Evolutionary conservation across 2,888 invertebrate species (phyloP).

Genomic region (Willowsia nigromaculata): DNA sequence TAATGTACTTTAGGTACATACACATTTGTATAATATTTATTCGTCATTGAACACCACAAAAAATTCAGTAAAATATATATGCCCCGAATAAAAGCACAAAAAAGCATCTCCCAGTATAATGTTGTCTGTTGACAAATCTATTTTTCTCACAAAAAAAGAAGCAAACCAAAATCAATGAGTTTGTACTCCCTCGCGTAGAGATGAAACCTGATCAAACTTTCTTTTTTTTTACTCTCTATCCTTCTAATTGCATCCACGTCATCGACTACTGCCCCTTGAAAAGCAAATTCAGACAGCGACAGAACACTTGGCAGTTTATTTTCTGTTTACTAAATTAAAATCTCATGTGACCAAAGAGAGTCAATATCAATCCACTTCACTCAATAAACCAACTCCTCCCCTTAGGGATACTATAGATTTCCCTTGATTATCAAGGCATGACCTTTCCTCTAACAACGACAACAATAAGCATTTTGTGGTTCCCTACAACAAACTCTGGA

Average conservation of each 20-base stretch:
- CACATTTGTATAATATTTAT: not conserved
- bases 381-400: constrained; percentile 57
- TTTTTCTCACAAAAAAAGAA: not conserved
- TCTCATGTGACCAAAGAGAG: constrained; percentile 39
- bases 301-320: constrained; percentile 43
- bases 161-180: not conserved
- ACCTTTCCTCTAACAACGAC: constrained; percentile 57
- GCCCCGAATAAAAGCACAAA: not conserved
- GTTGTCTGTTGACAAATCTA: not conserved
- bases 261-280: not conserved
- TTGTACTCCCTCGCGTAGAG: not conserved
- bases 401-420: constrained; percentile 51
- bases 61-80: not conserved
- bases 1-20: constrained; percentile 35
- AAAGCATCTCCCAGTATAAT: not conserved
- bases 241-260: constrained; percentile 34
- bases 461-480: constrained; percentile 55
- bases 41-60: not conserved
- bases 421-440: constrained; percentile 65
- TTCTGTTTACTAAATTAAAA: constrained; percentile 66
- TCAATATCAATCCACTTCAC: constrained; percentile 61
- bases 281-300: not conserved
- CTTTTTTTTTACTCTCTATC: not conserved
- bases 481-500: constrained; percentile 36
- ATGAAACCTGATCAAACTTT: not conserved